Conservation (phyloP, 92 coral and sea anemone genomes). For the Porites rus region DNA sequence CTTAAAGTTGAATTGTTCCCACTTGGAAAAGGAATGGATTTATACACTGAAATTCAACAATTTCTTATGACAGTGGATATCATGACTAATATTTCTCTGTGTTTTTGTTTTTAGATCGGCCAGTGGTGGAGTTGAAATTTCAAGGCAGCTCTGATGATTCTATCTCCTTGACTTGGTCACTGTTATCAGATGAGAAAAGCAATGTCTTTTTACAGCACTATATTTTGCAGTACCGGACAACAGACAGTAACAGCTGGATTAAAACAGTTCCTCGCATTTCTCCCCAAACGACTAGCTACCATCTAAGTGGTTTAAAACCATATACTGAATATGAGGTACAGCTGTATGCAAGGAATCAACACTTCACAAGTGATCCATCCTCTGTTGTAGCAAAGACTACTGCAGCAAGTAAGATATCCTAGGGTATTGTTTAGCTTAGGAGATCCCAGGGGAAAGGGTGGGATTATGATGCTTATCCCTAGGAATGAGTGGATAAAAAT, state of each 20-base stretch:
- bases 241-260: conserved; percentile 5
- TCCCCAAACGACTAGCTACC: conserved; percentile 30
- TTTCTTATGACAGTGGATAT: too few relatives aligned
- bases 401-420: conserved; percentile 59
- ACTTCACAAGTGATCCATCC: conserved; percentile 66
- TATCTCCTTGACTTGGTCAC: conserved; percentile 1
- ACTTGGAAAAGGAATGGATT: too few relatives aligned
- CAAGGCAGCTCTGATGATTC: neutral
- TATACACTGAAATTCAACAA: too few relatives aligned
- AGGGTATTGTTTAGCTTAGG: too few relatives aligned
- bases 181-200: conserved; percentile 4
- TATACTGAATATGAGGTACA: conserved; percentile 65
- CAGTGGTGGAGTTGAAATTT: conserved; percentile 9
- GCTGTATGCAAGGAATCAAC: conserved; percentile 65
- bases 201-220: conserved; percentile 9
- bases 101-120: conserved; percentile 16
- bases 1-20: too few relatives aligned
- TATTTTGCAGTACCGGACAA: conserved; percentile 39
- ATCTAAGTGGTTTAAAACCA: conserved; percentile 52
- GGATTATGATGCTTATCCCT: too few relatives aligned
- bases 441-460: too few relatives aligned
- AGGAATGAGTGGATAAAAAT: too few relatives aligned
- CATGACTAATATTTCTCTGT: neutral
- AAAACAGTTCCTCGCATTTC: conserved; percentile 8
- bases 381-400: conserved; percentile 29